A percentile compares a stretch with the other conserved stretches of the same genome.
Conservation (phyloP, 2,888 invertebrate species). For the Pollenia labialis region DNA sequence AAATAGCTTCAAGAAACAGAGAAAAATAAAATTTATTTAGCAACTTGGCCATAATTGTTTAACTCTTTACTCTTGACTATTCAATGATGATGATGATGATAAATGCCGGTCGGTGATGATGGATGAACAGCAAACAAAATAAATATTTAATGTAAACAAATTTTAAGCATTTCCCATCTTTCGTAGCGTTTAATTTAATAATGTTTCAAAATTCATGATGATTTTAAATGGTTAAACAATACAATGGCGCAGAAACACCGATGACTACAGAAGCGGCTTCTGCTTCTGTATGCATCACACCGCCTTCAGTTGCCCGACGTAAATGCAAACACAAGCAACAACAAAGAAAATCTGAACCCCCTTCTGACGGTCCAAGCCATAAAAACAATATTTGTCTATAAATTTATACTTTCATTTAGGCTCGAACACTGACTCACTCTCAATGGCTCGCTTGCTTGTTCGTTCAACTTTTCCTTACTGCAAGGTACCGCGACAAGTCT, state of each 20-base stretch:
- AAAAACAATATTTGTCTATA: conserved; percentile 44
- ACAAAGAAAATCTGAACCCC: conserved; percentile 29
- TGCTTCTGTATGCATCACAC: conserved; percentile 64
- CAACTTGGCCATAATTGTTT: conserved; percentile 59
- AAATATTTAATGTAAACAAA: conserved; percentile 64
- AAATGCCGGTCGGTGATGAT: conserved; percentile 18
- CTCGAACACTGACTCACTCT: conserved; percentile 46
- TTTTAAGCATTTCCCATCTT: conserved; percentile 65
- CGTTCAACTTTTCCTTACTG: neutral
- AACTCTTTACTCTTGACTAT: conserved; percentile 10
- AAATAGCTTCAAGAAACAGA: conserved; percentile 17
- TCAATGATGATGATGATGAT: neutral
- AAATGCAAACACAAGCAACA: conserved; percentile 30
- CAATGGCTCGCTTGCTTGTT: conserved; percentile 33
- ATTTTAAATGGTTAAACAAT: conserved; percentile 30
- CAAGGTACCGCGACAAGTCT: neutral
- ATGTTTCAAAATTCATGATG: conserved; percentile 43
- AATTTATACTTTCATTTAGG: conserved; percentile 58
- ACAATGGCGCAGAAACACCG: conserved; percentile 5
- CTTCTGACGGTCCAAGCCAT: conserved; percentile 5
- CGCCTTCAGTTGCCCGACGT: conserved; percentile 48
- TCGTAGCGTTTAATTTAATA: conserved; percentile 13
- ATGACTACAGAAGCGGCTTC: conserved; percentile 70
- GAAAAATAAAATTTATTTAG: conserved; percentile 58
- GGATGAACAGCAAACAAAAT: conserved; percentile 37